Conservation (phyloP, 2,888 invertebrate genomes). For the Neria commutata region DNA sequence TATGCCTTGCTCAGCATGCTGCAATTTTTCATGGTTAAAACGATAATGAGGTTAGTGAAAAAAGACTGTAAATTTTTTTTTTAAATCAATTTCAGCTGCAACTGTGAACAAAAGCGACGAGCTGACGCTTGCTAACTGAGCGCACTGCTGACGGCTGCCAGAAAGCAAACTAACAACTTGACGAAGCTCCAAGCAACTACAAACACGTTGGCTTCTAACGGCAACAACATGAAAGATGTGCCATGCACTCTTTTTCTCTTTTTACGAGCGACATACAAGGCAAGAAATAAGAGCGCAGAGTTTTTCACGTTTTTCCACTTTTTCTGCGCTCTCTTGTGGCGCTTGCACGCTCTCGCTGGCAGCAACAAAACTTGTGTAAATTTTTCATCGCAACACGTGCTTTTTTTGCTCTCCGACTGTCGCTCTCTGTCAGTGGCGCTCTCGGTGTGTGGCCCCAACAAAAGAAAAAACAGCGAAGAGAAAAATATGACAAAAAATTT, state of each 20-base stretch:
- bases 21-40: too few species aligned
- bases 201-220: constrained; percentile 28
- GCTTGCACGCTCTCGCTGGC: constrained; percentile 12
- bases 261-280: background rate
- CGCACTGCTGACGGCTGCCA: background rate
- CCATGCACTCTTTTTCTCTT: background rate
- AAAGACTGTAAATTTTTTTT: too few species aligned
- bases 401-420: too few species aligned
- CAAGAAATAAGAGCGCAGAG: background rate
- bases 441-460: constrained; percentile 35
- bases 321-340: background rate
- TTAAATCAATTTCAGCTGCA: too few species aligned
- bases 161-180: constrained; percentile 37
- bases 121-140: background rate
- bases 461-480: background rate
- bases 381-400: constrained; percentile 25
- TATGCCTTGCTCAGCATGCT: too few species aligned
- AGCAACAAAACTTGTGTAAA: constrained; percentile 33
- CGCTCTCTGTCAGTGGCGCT: constrained; percentile 12
- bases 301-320: background rate
- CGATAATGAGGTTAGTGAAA: too few species aligned
- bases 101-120: background rate
- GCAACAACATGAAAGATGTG: constrained; percentile 11
- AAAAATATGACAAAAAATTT: constrained; percentile 5
- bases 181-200: constrained; percentile 37